Evolutionary conservation across 2,797 vertebrate species (phyloP).

Genomic region (Clarias laeviceps): DNA sequence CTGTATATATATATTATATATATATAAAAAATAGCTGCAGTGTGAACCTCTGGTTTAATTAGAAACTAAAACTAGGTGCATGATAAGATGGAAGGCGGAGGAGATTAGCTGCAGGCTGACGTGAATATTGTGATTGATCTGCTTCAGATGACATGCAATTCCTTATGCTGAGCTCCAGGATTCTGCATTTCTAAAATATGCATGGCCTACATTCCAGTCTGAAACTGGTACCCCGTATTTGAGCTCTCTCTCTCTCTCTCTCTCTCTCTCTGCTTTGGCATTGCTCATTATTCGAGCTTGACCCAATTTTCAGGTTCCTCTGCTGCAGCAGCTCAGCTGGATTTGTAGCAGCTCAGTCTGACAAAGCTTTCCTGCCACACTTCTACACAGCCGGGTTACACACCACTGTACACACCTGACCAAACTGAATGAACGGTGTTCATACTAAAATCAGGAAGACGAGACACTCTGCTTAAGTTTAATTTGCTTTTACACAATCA

Average conservation of each 20-base stretch:
- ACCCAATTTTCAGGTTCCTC: constrained; percentile 78
- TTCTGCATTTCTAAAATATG: constrained; percentile 75
- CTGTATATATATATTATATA: too few relatives aligned
- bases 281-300: constrained; percentile 70
- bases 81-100: background rate
- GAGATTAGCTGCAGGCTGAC: constrained; percentile 37
- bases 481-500: background rate
- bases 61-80: constrained; percentile 20
- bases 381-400: constrained; percentile 13
- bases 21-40: constrained; percentile 1
- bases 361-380: constrained; percentile 31
- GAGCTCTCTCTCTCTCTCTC: constrained; percentile 42
- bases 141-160: constrained; percentile 37
- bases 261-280: constrained; percentile 46
- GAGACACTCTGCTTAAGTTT: background rate
- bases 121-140: constrained; percentile 39
- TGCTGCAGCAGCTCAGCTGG: constrained; percentile 61
- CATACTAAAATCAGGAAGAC: background rate
- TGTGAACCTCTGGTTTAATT: constrained; percentile 21
- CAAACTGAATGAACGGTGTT: background rate
- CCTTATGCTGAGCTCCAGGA: constrained; percentile 55
- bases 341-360: constrained; percentile 39
- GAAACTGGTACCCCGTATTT: constrained; percentile 63
- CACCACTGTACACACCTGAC: constrained; percentile 32
- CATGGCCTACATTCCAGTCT: constrained; percentile 74